Percentiles rank a stretch among this genome's conserved stretches.
These are phyloP conservation scores for Centropyge bicolor DNA, from an alignment of 2,797 vertebrate genomes.

Conservation along the genomic window DNA sequence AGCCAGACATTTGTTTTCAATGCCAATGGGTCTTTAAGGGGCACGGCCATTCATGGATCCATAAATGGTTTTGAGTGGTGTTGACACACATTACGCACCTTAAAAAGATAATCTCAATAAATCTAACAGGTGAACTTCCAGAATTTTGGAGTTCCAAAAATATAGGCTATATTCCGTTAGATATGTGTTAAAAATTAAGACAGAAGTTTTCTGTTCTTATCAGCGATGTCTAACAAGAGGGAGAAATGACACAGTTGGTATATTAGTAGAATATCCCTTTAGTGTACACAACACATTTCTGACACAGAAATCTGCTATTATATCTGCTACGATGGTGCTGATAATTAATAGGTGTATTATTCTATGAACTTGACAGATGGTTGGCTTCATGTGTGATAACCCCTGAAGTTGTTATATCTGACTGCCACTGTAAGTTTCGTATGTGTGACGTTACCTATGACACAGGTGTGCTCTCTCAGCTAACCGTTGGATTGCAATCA, in stretches of 20 bases:
- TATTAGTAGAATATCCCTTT: conserved; percentile 56
- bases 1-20: conserved; percentile 66
- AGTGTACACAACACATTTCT: conserved; percentile 54
- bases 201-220: conserved; percentile 47
- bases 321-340: conserved; percentile 34
- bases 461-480: conserved; percentile 72
- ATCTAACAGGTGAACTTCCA: conserved; percentile 51
- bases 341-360: conserved; percentile 56
- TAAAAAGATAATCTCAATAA: conserved; percentile 63
- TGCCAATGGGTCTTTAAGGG: conserved; percentile 59
- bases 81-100: conserved; percentile 69
- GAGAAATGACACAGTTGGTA: conserved; percentile 32
- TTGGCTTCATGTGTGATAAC: conserved; percentile 59
- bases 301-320: conserved; percentile 38
- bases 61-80: conserved; percentile 62
- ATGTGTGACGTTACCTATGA: conserved; percentile 61
- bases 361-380: conserved; percentile 58
- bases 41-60: conserved; percentile 55
- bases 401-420: conserved; percentile 53
- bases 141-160: conserved; percentile 49
- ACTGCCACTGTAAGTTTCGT: conserved; percentile 67
- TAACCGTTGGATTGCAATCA: conserved; percentile 79
- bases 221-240: conserved; percentile 33
- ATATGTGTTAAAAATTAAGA: conserved; percentile 60
- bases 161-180: conserved; percentile 61